phyloP scores from a whole-genome alignment of 1,140 invertebrate species.

The Calephelis nemesis region DNA sequence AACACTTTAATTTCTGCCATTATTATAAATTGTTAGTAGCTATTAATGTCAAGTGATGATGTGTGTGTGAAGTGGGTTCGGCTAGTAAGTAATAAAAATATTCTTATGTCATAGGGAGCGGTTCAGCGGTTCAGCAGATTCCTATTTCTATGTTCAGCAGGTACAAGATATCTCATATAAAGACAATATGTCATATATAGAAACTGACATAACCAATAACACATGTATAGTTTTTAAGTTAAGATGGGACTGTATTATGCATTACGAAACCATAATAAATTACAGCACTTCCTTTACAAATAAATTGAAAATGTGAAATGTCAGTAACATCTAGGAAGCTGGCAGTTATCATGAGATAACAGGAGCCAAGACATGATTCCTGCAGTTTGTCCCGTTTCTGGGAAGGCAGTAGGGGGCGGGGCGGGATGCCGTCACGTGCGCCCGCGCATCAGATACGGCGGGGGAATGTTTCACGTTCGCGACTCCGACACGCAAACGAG shows the following conservation, averaged over 20 bases:
- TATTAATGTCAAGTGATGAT: too few relatives aligned
- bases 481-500: conserved; percentile 44
- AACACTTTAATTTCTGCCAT: too few relatives aligned
- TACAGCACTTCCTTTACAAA: neutral
- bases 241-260: neutral
- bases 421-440: conserved; percentile 61
- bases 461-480: conserved; percentile 46
- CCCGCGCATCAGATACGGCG: conserved; percentile 51
- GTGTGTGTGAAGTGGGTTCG: too few relatives aligned
- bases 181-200: too few relatives aligned
- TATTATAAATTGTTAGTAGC: too few relatives aligned
- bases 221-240: too few relatives aligned
- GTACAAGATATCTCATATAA: too few relatives aligned
- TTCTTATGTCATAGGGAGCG: too few relatives aligned
- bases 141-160: too few relatives aligned
- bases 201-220: too few relatives aligned
- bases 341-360: conserved; percentile 18
- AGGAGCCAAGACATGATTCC: conserved; percentile 25
- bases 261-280: neutral
- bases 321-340: conserved; percentile 22
- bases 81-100: too few relatives aligned
- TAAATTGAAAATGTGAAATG: conserved; percentile 33
- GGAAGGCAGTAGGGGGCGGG: conserved; percentile 41
- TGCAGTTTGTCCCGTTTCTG: conserved; percentile 41
- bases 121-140: too few relatives aligned